Evolutionary conservation across 2,797 vertebrate genomes (phyloP).

Genomic region (Sebastes cheni): DNA sequence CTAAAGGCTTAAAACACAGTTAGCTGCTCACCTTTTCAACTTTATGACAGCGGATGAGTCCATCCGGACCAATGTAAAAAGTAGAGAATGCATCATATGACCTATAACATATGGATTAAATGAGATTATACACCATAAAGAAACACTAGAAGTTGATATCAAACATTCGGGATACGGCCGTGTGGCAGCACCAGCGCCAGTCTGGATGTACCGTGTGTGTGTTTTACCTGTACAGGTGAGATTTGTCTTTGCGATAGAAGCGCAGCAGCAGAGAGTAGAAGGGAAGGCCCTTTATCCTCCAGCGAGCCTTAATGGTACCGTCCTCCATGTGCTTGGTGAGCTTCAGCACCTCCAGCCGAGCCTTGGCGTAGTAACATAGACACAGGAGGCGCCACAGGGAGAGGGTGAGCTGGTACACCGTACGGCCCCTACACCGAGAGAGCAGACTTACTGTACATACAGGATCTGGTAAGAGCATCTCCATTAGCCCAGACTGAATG

Average conservation of each 20-base stretch:
- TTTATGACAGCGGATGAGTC: conserved; percentile 89
- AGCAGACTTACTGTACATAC: background rate
- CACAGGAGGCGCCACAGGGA: conserved; percentile 83
- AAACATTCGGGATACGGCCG: background rate
- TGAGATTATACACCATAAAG: background rate
- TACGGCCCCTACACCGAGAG: conserved; percentile 78
- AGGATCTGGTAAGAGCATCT: background rate
- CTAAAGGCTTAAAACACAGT: background rate
- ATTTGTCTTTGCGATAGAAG: conserved; percentile 89
- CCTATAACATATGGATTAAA: conserved; percentile 67
- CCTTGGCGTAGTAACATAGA: conserved; percentile 85
- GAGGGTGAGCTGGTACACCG: conserved; percentile 82
- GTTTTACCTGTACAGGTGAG: conserved; percentile 85
- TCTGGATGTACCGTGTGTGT: background rate
- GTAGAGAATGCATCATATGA: conserved; percentile 92
- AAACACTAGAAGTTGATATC: background rate
- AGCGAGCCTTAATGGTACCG: conserved; percentile 88
- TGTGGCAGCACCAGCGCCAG: background rate
- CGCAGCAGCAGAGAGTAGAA: conserved; percentile 82
- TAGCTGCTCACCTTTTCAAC: conserved; percentile 87
- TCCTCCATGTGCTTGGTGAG: conserved; percentile 91
- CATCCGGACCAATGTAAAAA: conserved; percentile 89
- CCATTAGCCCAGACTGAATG: background rate
- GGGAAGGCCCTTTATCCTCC: conserved; percentile 89
- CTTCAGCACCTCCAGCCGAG: conserved; percentile 88